A percentile compares a stretch with the other conserved stretches of the same genome.
Conservation (phyloP, 2,113 vertebrate species). For the Capreolus pygargus region DNA sequence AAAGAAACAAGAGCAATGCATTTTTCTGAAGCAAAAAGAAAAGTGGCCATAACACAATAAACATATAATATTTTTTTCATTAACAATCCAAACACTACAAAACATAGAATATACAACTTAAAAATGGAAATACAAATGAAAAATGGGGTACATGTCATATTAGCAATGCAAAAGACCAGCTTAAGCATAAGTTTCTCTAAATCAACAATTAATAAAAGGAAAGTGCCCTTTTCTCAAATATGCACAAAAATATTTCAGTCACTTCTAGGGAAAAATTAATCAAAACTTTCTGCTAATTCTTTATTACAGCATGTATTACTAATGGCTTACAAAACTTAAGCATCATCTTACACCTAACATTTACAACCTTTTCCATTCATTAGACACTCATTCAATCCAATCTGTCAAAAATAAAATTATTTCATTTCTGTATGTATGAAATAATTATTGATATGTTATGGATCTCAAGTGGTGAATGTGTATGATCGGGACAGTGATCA, state of each 20-base stretch:
- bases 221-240: slow-evolving; percentile 82
- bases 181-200: slow-evolving; percentile 87
- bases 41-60: slow-evolving; percentile 69
- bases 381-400: slow-evolving; percentile 73
- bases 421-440: slow-evolving; percentile 72
- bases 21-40: slow-evolving; percentile 67
- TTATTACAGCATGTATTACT: slow-evolving; percentile 81
- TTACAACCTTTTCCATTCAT: slow-evolving; percentile 77
- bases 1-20: slow-evolving; percentile 39
- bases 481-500: slow-evolving; percentile 48
- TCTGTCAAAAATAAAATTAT: slow-evolving; percentile 85
- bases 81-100: slow-evolving; percentile 79
- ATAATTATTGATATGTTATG: slow-evolving; percentile 79
- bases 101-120: slow-evolving; percentile 76
- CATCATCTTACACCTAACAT: slow-evolving; percentile 77
- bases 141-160: slow-evolving; percentile 74
- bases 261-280: slow-evolving; percentile 74
- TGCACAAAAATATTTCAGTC: slow-evolving; percentile 80
- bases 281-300: slow-evolving; percentile 74
- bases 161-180: slow-evolving; percentile 94
- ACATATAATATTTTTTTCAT: slow-evolving; percentile 72
- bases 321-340: slow-evolving; percentile 81
- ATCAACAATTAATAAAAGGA: slow-evolving; percentile 80
- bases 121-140: slow-evolving; percentile 79
- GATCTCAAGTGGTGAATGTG: slow-evolving; percentile 48